Percentiles rank a stretch among this genome's conserved stretches.
Conservation (phyloP, 2,113 vertebrate genomes). For the Puffinus mauretanicus region DNA sequence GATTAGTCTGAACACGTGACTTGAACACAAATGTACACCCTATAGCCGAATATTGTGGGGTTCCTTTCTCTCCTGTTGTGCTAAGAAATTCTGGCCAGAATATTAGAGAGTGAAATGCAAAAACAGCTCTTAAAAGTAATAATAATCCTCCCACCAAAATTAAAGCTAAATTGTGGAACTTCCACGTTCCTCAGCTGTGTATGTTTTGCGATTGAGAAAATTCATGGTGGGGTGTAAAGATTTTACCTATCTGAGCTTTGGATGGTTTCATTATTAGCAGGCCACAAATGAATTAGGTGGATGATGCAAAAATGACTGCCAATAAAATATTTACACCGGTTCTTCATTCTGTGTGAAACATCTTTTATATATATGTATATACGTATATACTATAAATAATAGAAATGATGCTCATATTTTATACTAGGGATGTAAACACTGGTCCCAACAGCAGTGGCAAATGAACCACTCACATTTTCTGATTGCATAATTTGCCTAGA, state of each 20-base stretch:
- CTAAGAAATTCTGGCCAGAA: neutral
- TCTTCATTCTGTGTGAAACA: slow-evolving; percentile 22
- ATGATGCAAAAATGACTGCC: slow-evolving; percentile 7
- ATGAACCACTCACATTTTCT: slow-evolving; percentile 59
- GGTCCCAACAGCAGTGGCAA: slow-evolving; percentile 60
- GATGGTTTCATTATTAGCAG: neutral
- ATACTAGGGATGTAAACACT: slow-evolving; percentile 50
- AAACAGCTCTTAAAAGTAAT: neutral
- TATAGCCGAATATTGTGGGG: neutral
- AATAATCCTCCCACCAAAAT: neutral
- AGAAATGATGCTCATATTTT: slow-evolving; percentile 45
- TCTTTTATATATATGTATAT: slow-evolving; percentile 33
- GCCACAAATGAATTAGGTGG: neutral
- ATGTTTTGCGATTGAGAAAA: neutral
- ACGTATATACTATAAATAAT: slow-evolving; percentile 5
- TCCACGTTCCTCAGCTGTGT: neutral
- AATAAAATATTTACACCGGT: slow-evolving; percentile 4
- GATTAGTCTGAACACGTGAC: neutral
- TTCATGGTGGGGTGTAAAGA: neutral
- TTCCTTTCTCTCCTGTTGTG: neutral
- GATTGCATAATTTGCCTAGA: slow-evolving; percentile 73
- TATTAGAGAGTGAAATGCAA: neutral
- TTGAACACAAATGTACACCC: neutral
- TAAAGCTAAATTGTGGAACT: neutral
- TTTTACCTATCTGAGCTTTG: neutral